These are phyloP conservation scores for Blastomussa wellsi DNA, from an alignment of 92 coral and sea anemone genomes.

Conservation along the genomic window DNA sequence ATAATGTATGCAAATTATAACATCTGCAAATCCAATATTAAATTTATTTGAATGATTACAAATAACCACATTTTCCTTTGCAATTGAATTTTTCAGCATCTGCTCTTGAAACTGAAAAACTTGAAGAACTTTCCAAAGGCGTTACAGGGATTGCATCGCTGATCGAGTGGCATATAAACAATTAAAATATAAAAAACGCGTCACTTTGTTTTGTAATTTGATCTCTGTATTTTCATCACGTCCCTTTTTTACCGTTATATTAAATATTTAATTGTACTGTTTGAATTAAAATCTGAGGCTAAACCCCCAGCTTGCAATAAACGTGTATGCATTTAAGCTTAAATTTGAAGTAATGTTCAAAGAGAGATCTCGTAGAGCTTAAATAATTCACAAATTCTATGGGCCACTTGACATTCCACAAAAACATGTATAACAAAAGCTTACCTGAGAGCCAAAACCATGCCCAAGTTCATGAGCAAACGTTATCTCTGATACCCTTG, in stretches of 20 bases:
- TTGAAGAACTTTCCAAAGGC: neutral
- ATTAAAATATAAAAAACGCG: neutral
- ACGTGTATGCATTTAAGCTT: neutral
- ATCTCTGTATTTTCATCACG: neutral
- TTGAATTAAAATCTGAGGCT: neutral
- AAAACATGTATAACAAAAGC: neutral
- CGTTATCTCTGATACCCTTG: constrained; percentile 91
- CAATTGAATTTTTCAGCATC: neutral
- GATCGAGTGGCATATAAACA: neutral
- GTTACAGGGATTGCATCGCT: neutral
- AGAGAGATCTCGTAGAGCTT: neutral
- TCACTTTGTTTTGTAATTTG: constrained; percentile 4
- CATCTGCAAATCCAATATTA: neutral
- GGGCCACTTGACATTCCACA: neutral
- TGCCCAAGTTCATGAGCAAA: constrained; percentile 99
- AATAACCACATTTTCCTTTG: neutral
- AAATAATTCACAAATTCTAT: neutral
- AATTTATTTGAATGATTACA: no score
- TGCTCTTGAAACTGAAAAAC: neutral
- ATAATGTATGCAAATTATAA: no score
- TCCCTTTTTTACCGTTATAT: neutral
- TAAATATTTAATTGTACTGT: no score
- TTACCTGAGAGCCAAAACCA: constrained; percentile 95
- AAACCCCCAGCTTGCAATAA: neutral
- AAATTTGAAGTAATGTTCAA: neutral